Conservation (phyloP, 1,140 invertebrate species). For the Lucilia cuprina region DNA sequence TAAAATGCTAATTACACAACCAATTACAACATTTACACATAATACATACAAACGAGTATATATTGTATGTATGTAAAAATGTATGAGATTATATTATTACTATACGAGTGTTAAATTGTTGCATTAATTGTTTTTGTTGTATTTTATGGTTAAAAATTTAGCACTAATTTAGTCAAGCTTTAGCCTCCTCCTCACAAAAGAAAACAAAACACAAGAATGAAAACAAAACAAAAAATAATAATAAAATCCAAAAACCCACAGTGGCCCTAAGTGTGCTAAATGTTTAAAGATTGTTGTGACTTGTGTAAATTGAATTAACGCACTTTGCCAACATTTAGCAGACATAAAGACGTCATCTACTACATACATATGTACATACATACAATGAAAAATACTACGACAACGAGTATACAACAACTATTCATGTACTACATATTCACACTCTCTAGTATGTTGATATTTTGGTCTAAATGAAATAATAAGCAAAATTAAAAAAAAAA, state of each 20-base stretch:
- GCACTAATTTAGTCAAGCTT: not conserved
- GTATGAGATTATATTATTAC: too few relatives aligned
- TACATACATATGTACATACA: not conserved
- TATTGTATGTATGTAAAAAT: too few relatives aligned
- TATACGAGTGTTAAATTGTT: not conserved
- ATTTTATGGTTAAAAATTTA: not conserved
- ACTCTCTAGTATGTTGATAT: too few relatives aligned
- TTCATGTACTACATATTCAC: too few relatives aligned
- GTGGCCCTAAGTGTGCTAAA: conserved; percentile 10
- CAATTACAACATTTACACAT: not conserved
- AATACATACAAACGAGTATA: too few relatives aligned
- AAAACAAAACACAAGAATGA: not conserved
- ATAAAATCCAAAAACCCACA: not conserved
- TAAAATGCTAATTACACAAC: not conserved
- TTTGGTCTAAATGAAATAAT: not conserved
- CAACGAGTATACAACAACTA: not conserved
- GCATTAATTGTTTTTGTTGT: not conserved
- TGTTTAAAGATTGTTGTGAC: conserved; percentile 14
- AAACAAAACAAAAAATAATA: not conserved
- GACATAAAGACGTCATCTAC: not conserved
- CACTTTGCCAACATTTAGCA: conserved; percentile 9
- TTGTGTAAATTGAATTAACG: conserved; percentile 18
- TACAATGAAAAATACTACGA: not conserved
- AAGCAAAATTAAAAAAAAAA: not conserved
- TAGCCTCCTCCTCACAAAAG: not conserved